Percentiles rank a stretch among this genome's conserved stretches.
phyloP scores from a whole-genome alignment of 2,797 vertebrate genomes.

The Platyrinchus mystaceus region DNA sequence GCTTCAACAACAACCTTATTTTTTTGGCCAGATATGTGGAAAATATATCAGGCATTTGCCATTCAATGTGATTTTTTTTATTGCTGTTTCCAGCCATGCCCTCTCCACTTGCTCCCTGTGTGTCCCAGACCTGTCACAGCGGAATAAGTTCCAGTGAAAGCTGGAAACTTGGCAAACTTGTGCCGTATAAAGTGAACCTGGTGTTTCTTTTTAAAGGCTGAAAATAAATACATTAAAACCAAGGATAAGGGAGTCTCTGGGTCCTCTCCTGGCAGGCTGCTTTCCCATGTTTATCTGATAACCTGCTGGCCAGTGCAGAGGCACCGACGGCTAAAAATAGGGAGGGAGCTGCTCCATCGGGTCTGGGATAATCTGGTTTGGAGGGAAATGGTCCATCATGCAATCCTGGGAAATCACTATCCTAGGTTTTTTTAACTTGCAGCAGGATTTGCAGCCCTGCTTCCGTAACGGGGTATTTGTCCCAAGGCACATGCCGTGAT shows the following conservation, averaged over 20 bases:
- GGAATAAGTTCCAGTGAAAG: not conserved
- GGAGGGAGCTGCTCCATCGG: not conserved
- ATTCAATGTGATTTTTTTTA: not conserved
- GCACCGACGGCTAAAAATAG: not conserved
- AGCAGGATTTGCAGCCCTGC: not conserved
- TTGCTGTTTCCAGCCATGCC: not conserved
- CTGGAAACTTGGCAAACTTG: conserved; percentile 41
- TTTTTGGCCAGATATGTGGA: not conserved
- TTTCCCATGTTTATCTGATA: not conserved
- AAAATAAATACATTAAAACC: conserved; percentile 4
- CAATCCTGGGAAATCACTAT: not conserved
- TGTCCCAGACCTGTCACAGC: not conserved
- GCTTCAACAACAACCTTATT: fast-evolving
- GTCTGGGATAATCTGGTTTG: not conserved
- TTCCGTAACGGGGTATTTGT: not conserved
- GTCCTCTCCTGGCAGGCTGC: not conserved
- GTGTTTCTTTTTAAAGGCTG: conserved; percentile 23
- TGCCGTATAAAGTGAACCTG: not conserved
- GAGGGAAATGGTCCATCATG: not conserved
- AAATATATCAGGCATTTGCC: not conserved
- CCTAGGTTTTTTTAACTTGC: fast-evolving
- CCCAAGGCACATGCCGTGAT: fast-evolving
- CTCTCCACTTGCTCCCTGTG: not conserved
- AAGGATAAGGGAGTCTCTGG: not conserved
- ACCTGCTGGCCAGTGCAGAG: not conserved